Conservation (phyloP, 2,888 invertebrate species). For the Orthosia incerta region DNA sequence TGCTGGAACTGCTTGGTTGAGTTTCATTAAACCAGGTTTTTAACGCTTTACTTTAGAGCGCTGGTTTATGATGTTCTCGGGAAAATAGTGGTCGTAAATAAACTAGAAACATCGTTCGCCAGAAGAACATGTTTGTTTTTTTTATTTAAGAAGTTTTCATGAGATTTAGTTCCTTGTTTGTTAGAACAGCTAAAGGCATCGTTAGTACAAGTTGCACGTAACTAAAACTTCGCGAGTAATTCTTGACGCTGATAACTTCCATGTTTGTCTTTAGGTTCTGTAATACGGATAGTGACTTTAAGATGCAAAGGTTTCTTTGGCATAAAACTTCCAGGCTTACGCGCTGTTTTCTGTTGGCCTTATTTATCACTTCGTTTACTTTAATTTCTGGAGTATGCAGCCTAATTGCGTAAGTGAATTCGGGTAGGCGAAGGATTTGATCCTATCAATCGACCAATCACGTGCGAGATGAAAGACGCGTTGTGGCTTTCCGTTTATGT, state of each 20-base stretch:
- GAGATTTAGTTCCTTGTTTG: constrained; percentile 4
- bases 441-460: no score
- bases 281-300: constrained; percentile 8
- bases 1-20: constrained; percentile 21
- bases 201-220: constrained; percentile 20
- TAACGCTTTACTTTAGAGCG: constrained; percentile 19
- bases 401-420: no score
- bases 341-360: not conserved
- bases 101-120: constrained; percentile 1
- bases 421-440: no score
- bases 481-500: no score
- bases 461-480: no score
- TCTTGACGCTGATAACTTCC: constrained; percentile 5
- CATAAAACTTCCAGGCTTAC: not conserved
- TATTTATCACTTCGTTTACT: not conserved
- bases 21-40: constrained; percentile 18
- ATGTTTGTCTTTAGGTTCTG: constrained; percentile 10
- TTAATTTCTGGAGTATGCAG: not conserved
- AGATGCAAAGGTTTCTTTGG: not conserved
- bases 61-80: constrained; percentile 1
- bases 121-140: constrained; percentile 9
- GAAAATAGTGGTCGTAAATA: constrained; percentile 17
- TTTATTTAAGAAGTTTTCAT: constrained; percentile 29
- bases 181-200: not conserved
- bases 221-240: constrained; percentile 13